A percentile compares a stretch with the other conserved stretches of the same genome.
Evolutionary conservation across 2,113 vertebrate genomes (phyloP).

Genomic region (Neodontobutis hainanensis): DNA sequence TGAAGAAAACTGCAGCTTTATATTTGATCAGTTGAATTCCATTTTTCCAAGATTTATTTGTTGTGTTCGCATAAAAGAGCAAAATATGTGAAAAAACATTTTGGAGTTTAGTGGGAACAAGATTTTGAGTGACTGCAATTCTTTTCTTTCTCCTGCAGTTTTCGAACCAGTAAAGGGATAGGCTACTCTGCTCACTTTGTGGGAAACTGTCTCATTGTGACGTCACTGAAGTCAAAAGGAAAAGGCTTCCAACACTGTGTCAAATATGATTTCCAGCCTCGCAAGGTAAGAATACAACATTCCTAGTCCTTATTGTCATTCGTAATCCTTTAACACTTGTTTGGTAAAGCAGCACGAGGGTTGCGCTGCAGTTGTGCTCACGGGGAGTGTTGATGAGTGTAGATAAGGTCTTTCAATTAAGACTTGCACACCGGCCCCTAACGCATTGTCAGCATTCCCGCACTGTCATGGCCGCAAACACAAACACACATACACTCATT

Average conservation of each 20-base stretch:
- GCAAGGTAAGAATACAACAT: slow-evolving; percentile 86
- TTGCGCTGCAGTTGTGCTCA: slow-evolving; percentile 23
- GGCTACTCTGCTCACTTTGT: slow-evolving; percentile 99
- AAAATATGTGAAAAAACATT: neutral
- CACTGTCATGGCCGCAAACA: slow-evolving; percentile 30
- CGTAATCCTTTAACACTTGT: slow-evolving; percentile 32
- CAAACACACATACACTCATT: slow-evolving; percentile 29
- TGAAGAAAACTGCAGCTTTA: slow-evolving; percentile 9
- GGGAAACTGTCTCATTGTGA: slow-evolving; percentile 98
- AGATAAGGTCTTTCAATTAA: slow-evolving; percentile 70
- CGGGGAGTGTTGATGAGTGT: slow-evolving; percentile 51
- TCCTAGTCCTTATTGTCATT: neutral
- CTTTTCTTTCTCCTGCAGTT: slow-evolving; percentile 78
- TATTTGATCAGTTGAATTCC: neutral
- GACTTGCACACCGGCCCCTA: slow-evolving; percentile 33
- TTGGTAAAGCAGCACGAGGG: slow-evolving; percentile 14
- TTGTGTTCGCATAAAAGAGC: neutral
- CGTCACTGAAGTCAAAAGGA: slow-evolving; percentile 97
- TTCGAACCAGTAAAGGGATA: slow-evolving; percentile 98
- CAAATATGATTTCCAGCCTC: slow-evolving; percentile 98
- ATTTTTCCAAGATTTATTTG: neutral
- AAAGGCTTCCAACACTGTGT: slow-evolving; percentile 99
- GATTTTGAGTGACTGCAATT: neutral
- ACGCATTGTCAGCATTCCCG: slow-evolving; percentile 51
- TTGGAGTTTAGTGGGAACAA: too few species aligned